Base-by-base conservation (phyloP, 2,113 vertebrate species). In the Orthochromis indermauri region DNA sequence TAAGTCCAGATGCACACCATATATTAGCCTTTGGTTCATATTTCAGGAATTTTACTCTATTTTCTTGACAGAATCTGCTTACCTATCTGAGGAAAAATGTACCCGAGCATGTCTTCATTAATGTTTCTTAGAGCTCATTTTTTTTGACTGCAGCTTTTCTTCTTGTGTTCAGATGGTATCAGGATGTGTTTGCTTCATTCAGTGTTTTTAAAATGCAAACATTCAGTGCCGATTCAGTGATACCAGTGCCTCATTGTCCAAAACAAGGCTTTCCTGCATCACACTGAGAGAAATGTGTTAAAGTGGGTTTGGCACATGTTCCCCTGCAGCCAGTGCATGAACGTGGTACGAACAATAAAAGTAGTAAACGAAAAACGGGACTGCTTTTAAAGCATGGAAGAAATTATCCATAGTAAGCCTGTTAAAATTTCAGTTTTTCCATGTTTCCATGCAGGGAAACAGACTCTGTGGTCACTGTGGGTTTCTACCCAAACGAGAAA, bases 71-170 rank as follows among this genome's bases (percentile, higher is more conserved):
- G 31, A 57, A 55, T 37, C 53, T 2, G 0, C 33, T 3, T 53
- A 16, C 4, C 26, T 14, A 35, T 19, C 16, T n/a, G 42, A 31
- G 71, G 42, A 8, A 49, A 49, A 45, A 78, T 28, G 7, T 33
- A 10, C 28, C 17, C 5, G 28, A 37, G 3, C 0, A 26, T 3
- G 13, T 14, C 28, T 5, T 24, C 0, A 47, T 76, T 47, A 17
- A 73, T 73, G 40, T 73, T 28, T 73, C 59, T 47, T 17, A 47
- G 37, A 45, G 63, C 19, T 21, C n/a, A 0, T 10, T 17, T 33
- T 6, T 61, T 61, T 61, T 10, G 3, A 19, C 31, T 35, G 3
- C 40, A 45, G 8, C 14, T 45, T 45, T 73, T 45, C 37, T 0
- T 73, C 4, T 28, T 76, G 7, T 76, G 1, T 49, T 49, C 24